A percentile compares a stretch with the other conserved stretches of the same genome.
These are phyloP conservation scores for Paramormyrops kingsleyae DNA, from an alignment of 2,113 vertebrate genomes.

Conservation along the genomic window DNA sequence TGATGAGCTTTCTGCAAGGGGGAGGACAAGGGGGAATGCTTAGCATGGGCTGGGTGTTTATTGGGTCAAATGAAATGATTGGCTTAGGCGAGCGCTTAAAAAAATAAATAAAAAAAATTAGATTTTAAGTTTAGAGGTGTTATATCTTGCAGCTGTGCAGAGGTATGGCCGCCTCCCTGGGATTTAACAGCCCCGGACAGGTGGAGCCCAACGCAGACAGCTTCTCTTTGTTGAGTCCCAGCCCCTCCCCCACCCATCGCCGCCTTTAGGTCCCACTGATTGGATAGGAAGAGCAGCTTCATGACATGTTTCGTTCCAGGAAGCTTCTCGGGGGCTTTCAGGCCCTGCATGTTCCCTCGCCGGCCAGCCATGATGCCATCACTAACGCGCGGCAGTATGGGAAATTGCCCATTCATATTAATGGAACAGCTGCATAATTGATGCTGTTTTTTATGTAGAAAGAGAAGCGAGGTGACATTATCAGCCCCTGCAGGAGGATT, in stretches of 20 bases:
- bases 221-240: neutral
- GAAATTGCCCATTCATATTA: constrained; percentile 57
- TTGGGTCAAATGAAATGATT: neutral
- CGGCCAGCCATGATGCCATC: constrained; percentile 43
- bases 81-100: neutral
- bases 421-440: constrained; percentile 48
- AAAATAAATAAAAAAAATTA: neutral
- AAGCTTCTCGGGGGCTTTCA: neutral
- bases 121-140: neutral
- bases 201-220: neutral
- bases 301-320: constrained; percentile 1
- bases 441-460: constrained; percentile 58
- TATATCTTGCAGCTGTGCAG: neutral
- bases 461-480: constrained; percentile 61
- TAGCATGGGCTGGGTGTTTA: neutral
- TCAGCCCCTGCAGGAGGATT: constrained; percentile 64
- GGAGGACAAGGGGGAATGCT: neutral
- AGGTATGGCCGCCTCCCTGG: neutral
- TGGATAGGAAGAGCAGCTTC: constrained; percentile 32
- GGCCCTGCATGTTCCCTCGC: constrained; percentile 38
- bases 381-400: constrained; percentile 54
- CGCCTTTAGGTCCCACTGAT: neutral
- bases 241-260: neutral
- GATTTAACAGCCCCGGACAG: neutral
- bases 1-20: neutral